Base-by-base conservation (phyloP, 2,888 invertebrate species). In the Leuctra nigra region DNA sequence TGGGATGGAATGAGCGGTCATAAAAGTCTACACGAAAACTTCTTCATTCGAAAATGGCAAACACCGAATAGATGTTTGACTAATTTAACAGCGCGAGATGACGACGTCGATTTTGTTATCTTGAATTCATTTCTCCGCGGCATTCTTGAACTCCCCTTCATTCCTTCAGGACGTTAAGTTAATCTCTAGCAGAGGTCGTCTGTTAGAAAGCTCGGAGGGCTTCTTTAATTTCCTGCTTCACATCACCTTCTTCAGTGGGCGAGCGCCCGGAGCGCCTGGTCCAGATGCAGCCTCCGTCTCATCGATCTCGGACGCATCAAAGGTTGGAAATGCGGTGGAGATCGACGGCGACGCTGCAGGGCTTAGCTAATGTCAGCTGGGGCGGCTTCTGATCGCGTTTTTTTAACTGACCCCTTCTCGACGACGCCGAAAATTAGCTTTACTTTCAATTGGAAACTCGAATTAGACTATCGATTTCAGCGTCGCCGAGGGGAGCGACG, bases 81-180 rank as follows among this genome's bases (percentile, higher is more conserved):
- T 25, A 25, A 47, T 47, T 47, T 47, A 47, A 47, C n/a, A 16
- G 47, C n/a, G n/a, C n/a, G n/a, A n/a, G n/a, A n/a, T n/a, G n/a
- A n/a, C n/a, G n/a, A n/a, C n/a, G n/a, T n/a, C n/a, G n/a, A n/a
- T n/a, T n/a, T n/a, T n/a, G n/a, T n/a, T n/a, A n/a, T n/a, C n/a
- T n/a, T n/a, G n/a, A n/a, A n/a, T n/a, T 36, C 36, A n/a, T 13
- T 16, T 36, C 36, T 36, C 13, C 13, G 36, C 36, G 3, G 13
- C 36, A 14, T 36, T 16, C 13, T 36, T 16, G 36, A 36, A 14
- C 36, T 36, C 33, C 33, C 11, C n/a, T n/a, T n/a, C n/a, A n/a
- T n/a, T n/a, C n/a, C n/a, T n/a, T n/a, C n/a, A n/a, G n/a, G n/a
- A n/a, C n/a, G n/a, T n/a, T n/a, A n/a, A 11, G 33, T 11, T 6